A percentile compares a stretch with the other conserved stretches of the same genome.
phyloP scores from a whole-genome alignment of 1,140 invertebrate species.

The Plectus sambesii region DNA sequence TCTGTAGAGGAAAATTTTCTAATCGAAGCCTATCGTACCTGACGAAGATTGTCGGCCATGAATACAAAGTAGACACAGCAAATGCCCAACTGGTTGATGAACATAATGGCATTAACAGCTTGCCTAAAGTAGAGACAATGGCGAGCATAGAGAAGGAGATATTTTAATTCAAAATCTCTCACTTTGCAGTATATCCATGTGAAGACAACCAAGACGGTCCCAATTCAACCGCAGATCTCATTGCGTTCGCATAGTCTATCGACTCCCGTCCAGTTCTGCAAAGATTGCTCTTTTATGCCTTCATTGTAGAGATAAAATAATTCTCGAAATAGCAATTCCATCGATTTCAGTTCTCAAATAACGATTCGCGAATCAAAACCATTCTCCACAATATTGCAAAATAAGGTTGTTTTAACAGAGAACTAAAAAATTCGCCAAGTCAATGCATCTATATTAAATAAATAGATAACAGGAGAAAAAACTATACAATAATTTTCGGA shows the following conservation, averaged over 20 bases:
- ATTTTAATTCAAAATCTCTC: conserved; percentile 6
- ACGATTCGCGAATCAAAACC: too few species aligned
- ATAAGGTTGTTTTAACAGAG: conserved; percentile 1
- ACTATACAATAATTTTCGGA: too few species aligned
- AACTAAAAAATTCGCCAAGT: too few species aligned
- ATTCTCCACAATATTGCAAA: conserved; percentile 8
- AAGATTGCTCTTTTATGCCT: too few species aligned
- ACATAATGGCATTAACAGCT: conserved; percentile 52
- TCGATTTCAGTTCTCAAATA: too few species aligned
- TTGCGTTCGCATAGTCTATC: conserved; percentile 41
- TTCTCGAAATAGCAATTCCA: too few species aligned
- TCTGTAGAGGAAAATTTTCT: too few species aligned
- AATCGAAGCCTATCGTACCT: conserved; percentile 21
- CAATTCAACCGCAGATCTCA: conserved; percentile 38
- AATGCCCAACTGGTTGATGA: conserved; percentile 83
- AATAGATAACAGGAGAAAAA: too few species aligned
- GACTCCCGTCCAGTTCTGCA: conserved; percentile 39
- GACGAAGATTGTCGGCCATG: conserved; percentile 61
- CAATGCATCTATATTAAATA: too few species aligned
- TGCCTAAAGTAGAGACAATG: too few species aligned
- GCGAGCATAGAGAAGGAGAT: too few species aligned
- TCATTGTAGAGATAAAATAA: too few species aligned
- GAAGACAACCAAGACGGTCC: conserved; percentile 35
- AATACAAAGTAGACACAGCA: conserved; percentile 92
- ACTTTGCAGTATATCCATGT: conserved; percentile 40